Conservation (phyloP, 2,888 invertebrate genomes). For the Zeuzera pyrina region DNA sequence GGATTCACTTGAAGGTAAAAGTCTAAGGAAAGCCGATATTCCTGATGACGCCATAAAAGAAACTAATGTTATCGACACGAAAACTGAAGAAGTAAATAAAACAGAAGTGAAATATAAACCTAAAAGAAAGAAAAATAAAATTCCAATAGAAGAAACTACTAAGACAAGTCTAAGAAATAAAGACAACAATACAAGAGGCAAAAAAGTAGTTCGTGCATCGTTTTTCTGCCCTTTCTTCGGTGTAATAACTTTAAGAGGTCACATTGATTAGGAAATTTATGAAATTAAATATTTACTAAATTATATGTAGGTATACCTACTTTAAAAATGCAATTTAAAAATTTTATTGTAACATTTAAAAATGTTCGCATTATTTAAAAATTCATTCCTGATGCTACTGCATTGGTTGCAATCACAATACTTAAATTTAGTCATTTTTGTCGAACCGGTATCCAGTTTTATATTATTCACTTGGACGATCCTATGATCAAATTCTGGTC, state of each 20-base stretch:
- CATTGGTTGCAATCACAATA: too few relatives aligned
- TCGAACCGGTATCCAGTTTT: too few relatives aligned
- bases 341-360: too few relatives aligned
- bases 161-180: background rate
- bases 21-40: constrained; percentile 26
- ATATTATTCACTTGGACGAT: too few relatives aligned
- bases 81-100: constrained; percentile 11
- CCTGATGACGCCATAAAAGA: constrained; percentile 4
- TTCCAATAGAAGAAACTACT: background rate
- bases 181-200: constrained; percentile 1
- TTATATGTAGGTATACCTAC: too few relatives aligned
- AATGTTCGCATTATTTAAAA: too few relatives aligned
- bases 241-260: constrained; percentile 33
- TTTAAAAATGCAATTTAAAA: too few relatives aligned
- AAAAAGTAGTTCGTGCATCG: constrained; percentile 27
- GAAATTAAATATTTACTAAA: too few relatives aligned
- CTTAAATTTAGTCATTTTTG: too few relatives aligned
- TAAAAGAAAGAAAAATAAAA: background rate
- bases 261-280: constrained; percentile 11
- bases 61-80: constrained; percentile 6
- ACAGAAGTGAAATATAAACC: constrained; percentile 5
- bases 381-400: too few relatives aligned
- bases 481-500: too few relatives aligned
- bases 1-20: constrained; percentile 11
- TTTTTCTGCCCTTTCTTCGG: constrained; percentile 55